These are phyloP conservation scores for Paguma larvata DNA, from an alignment of 2,797 vertebrate species.

Conservation along the genomic window DNA sequence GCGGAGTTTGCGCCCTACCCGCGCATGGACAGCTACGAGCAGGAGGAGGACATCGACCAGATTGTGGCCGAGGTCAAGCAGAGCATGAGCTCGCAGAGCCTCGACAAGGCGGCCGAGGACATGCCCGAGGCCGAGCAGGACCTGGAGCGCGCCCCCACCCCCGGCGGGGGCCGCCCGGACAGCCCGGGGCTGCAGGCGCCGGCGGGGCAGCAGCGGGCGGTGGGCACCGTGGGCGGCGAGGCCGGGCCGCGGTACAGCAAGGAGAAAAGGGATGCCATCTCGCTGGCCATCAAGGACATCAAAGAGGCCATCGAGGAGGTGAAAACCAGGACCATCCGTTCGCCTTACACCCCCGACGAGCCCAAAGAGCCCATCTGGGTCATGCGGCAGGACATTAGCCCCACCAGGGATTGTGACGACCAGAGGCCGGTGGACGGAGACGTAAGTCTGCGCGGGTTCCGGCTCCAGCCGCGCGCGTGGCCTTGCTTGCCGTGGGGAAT, in stretches of 20 bases:
- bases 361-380: slow-evolving; percentile 99
- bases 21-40: slow-evolving; percentile 95
- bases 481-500: neutral
- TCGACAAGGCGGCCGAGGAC: slow-evolving; percentile 90
- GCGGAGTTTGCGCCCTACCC: slow-evolving; percentile 97
- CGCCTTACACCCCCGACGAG: slow-evolving; percentile 98
- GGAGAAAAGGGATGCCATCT: slow-evolving; percentile 97
- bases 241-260: slow-evolving; percentile 92
- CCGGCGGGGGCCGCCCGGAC: slow-evolving; percentile 82
- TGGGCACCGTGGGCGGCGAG: slow-evolving; percentile 77
- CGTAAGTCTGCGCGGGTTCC: slow-evolving; percentile 90
- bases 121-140: slow-evolving; percentile 92
- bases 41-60: slow-evolving; percentile 96
- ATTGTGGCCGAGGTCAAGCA: slow-evolving; percentile 94
- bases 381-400: slow-evolving; percentile 98
- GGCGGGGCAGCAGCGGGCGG: slow-evolving; percentile 78
- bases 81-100: slow-evolving; percentile 94
- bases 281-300: slow-evolving; percentile 98
- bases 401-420: slow-evolving; percentile 93
- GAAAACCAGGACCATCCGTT: slow-evolving; percentile 97
- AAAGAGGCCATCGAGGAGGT: slow-evolving; percentile 99
- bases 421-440: slow-evolving; percentile 93
- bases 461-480: neutral
- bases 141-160: slow-evolving; percentile 83
- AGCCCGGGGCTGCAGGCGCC: slow-evolving; percentile 75